Conservation (phyloP, 2,888 invertebrate genomes). For the Hyalella azteca region DNA sequence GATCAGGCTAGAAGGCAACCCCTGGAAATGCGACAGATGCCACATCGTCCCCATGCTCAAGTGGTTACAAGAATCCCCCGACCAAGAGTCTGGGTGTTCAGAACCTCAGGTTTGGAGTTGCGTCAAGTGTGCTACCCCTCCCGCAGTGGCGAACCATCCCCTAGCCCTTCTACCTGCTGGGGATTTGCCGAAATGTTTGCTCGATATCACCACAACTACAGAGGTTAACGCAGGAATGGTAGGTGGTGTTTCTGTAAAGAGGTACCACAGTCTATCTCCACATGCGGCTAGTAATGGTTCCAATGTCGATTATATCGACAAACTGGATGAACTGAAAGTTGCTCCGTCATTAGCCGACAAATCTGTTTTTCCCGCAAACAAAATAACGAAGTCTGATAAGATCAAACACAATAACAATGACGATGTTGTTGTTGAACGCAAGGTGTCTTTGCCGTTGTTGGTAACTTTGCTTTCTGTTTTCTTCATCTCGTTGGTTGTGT, state of each 20-base stretch:
- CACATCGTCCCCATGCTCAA: conserved; percentile 60
- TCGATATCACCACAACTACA: neutral
- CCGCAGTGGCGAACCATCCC: conserved; percentile 48
- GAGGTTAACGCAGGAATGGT: too few relatives aligned
- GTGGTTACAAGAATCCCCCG: conserved; percentile 59
- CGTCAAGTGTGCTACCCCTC: conserved; percentile 53
- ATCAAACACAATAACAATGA: too few relatives aligned
- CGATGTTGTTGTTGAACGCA: neutral
- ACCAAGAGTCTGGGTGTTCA: conserved; percentile 58
- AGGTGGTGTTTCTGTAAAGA: neutral
- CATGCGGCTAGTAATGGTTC: neutral
- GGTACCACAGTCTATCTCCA: neutral
- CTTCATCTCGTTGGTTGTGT: neutral
- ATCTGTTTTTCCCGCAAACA: neutral
- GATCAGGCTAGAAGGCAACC: conserved; percentile 60
- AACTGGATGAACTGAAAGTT: conserved; percentile 10
- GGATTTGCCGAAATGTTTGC: conserved; percentile 50
- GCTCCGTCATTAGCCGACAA: conserved; percentile 19
- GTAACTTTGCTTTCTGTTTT: neutral
- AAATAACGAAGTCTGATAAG: neutral
- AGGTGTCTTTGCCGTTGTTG: neutral
- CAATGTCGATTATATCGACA: conserved; percentile 15
- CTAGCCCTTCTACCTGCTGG: conserved; percentile 56
- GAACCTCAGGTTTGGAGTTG: conserved; percentile 54
- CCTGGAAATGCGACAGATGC: conserved; percentile 61